Percentiles rank a stretch among this genome's conserved stretches.
phyloP scores from a whole-genome alignment of 2,888 invertebrate genomes.

The Leptura quadrifasciata region DNA sequence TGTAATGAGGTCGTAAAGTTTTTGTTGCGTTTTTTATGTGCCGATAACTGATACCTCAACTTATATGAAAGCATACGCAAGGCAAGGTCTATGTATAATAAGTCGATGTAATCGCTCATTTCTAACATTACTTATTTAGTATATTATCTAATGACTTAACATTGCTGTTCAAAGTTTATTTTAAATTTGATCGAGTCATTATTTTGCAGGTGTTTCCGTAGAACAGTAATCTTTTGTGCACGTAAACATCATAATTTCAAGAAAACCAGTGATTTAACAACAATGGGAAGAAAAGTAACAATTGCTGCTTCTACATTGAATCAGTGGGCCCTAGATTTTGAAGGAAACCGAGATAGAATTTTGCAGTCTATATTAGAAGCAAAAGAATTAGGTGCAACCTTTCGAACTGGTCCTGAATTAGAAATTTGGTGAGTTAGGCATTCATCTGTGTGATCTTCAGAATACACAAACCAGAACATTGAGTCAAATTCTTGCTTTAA shows the following conservation, averaged over 20 bases:
- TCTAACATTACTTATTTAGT: too few species aligned
- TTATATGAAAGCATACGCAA: too few species aligned
- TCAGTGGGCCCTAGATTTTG: constrained; percentile 99
- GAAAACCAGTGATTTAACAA: constrained; percentile 4
- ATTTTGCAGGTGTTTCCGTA: not conserved
- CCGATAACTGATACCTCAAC: too few species aligned
- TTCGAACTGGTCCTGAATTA: constrained; percentile 96
- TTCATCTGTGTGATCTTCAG: constrained; percentile 13
- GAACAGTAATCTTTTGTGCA: not conserved
- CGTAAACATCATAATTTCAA: not conserved
- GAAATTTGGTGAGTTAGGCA: constrained; percentile 87
- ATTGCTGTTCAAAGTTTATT: too few species aligned
- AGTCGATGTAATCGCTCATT: too few species aligned
- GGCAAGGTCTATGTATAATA: too few species aligned
- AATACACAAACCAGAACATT: too few species aligned
- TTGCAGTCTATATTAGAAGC: constrained; percentile 93
- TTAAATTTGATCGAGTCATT: not conserved
- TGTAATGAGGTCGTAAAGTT: too few species aligned
- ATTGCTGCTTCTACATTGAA: constrained; percentile 95
- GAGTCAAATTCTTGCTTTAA: too few species aligned
- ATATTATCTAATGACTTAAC: too few species aligned
- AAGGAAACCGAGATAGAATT: constrained; percentile 94
- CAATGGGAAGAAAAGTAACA: constrained; percentile 88
- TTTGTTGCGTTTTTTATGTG: too few species aligned
- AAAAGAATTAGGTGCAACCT: constrained; percentile 90